Conservation (phyloP, 2,113 vertebrate species). For the Gila orcuttii region DNA sequence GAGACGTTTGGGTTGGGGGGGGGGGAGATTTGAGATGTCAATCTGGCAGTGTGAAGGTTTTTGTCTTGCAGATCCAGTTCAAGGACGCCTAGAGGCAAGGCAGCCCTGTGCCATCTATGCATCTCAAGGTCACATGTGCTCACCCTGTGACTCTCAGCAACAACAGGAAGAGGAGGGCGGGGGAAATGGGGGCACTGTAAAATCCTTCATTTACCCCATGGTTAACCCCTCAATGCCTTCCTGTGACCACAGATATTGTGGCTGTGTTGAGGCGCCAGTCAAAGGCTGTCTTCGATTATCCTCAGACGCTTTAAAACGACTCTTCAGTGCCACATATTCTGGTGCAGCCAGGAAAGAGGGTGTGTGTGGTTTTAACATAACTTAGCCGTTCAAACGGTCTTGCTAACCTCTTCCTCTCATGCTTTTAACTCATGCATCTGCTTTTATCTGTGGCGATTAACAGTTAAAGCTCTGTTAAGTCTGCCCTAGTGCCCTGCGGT, state of each 20-base stretch:
- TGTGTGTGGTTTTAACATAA: conserved; percentile 80
- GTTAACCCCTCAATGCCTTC: conserved; percentile 59
- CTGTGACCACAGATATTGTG: conserved; percentile 24
- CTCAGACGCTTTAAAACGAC: conserved; percentile 66
- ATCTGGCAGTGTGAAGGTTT: conserved; percentile 92
- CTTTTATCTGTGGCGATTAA: conserved; percentile 13
- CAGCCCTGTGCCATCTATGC: conserved; percentile 89
- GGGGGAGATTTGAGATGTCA: conserved; percentile 96
- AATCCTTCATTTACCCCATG: conserved; percentile 62
- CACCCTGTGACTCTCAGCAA: conserved; percentile 95
- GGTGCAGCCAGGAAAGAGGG: conserved; percentile 9
- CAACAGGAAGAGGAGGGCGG: conserved; percentile 70
- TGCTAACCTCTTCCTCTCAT: background rate
- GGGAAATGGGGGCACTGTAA: conserved; percentile 51
- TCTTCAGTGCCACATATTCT: conserved; percentile 83
- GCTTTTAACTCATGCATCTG: conserved; percentile 26
- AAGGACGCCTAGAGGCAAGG: conserved; percentile 98
- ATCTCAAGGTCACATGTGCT: conserved; percentile 96
- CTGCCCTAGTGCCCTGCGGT: conserved; percentile 15
- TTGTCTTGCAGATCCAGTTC: conserved; percentile 99
- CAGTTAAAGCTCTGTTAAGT: background rate
- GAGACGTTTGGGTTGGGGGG: conserved; percentile 68
- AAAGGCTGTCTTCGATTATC: background rate
- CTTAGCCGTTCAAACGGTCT: conserved; percentile 68
- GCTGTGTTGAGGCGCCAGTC: background rate